Conservation (phyloP, 2,113 vertebrate species). For the Petrocephalus zakoni region DNA sequence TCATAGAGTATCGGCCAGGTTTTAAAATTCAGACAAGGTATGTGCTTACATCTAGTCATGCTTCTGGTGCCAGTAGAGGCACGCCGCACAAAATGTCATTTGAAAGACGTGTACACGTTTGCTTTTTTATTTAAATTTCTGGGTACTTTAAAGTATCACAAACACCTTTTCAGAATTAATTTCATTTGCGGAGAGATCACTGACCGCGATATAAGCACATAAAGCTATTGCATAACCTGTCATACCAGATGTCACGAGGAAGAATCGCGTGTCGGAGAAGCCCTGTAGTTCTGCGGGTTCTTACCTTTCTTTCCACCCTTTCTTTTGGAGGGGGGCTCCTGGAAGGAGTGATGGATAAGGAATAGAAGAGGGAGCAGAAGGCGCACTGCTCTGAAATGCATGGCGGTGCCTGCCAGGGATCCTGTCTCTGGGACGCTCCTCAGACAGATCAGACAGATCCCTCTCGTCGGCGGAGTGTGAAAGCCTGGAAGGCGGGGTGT, state of each 20-base stretch:
- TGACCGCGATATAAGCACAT: neutral
- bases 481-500: constrained; percentile 18
- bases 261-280: neutral
- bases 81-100: neutral
- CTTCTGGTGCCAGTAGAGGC: neutral
- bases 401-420: constrained; percentile 34
- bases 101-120: neutral
- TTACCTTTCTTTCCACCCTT: constrained; percentile 74
- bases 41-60: neutral
- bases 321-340: constrained; percentile 53
- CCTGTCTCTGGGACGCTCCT: neutral
- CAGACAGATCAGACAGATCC: no score
- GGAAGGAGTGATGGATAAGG: constrained; percentile 46
- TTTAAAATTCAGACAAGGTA: neutral
- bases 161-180: neutral
- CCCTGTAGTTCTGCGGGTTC: constrained; percentile 19
- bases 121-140: neutral
- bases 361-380: constrained; percentile 65
- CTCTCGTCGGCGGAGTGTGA: constrained; percentile 14
- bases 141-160: neutral
- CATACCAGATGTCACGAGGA: neutral
- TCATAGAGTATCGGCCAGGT: neutral
- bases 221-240: neutral
- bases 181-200: neutral
- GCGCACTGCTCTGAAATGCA: constrained; percentile 58